Conservation (phyloP, 2,888 invertebrate genomes). For the Drosophila mulleri region DNA sequence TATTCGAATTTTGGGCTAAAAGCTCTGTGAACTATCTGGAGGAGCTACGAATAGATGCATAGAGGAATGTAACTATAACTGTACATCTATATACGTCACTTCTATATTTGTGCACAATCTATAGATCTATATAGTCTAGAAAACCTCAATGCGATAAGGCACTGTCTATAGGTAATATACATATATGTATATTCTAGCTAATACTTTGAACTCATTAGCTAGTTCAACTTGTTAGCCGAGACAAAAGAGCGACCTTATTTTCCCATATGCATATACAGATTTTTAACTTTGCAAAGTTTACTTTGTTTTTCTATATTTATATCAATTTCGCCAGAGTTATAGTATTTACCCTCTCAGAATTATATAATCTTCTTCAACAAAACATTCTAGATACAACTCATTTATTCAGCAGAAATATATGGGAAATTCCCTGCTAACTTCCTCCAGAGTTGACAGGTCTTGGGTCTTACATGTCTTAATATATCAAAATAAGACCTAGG, state of each 20-base stretch:
- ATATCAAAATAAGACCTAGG: background rate
- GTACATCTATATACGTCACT: background rate
- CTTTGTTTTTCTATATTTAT: no score
- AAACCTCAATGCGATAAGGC: background rate
- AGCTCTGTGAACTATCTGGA: background rate
- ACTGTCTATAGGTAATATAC: background rate
- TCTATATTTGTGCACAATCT: constrained; percentile 1
- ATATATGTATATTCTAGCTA: background rate
- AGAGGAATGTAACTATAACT: background rate
- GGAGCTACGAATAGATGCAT: background rate
- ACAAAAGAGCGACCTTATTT: background rate
- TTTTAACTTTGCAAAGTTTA: background rate
- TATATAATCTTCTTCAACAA: no score
- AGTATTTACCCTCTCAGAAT: no score
- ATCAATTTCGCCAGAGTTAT: no score
- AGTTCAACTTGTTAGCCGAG: background rate
- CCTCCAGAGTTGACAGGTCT: background rate
- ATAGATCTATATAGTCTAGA: background rate
- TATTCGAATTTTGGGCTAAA: constrained; percentile 10
- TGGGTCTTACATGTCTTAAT: background rate
- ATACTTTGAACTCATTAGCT: background rate
- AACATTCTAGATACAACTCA: no score
- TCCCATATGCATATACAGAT: no score
- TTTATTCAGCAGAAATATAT: background rate
- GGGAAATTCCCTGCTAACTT: background rate